Evolutionary conservation across 2,113 vertebrate genomes (phyloP), one percentile per base, ranked within the genome.

Genomic region (Channa argus): DNA sequence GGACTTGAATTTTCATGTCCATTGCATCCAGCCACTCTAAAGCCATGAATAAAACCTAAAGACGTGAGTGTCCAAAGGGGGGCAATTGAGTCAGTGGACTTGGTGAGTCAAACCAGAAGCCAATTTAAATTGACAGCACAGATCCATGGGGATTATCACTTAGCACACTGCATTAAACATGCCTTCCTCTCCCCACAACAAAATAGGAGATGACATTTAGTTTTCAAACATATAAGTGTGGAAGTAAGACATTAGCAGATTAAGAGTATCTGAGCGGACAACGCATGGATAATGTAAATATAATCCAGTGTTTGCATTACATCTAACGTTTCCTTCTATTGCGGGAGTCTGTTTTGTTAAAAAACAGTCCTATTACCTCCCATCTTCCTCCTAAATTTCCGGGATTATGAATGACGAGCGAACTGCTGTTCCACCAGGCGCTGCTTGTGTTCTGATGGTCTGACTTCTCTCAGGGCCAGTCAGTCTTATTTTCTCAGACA

Each of bases 31-130:
- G 60, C 58, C 55, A 12, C 44, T 66, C 47, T 8, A 13, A 61
- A 67, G 77, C 70, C 52, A 68, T 63, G 56, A 80, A 55, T 65
- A 68, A 75, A 84, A 74, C 12, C 54, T 63, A 9, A 66, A 83
- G 70, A 71, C 37, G 6, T 6, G n/a, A 68, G 59, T 66, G 41
- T 82, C 77, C 85, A 77, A 58, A 44, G 37, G 61, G 53, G 46
- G 58, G 71, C 74, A 77, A 86, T 86, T 80, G 80, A 89, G 84
- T 86, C 76, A 78, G 79, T 70, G 73, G 80, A 77, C 38, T 71
- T 63, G 39, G 67, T 86, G 81, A 88, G 76, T 85, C 77, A 87
- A 84, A 87, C 65, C 83, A 88, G 74, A 82, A 63, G 74, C 45
- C 73, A 44, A 74, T 76, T 67, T 72, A 85, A 85, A 85, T 75